These are phyloP conservation scores for Cantharis nigra DNA, from an alignment of 2,888 invertebrate genomes.

Conservation along the genomic window DNA sequence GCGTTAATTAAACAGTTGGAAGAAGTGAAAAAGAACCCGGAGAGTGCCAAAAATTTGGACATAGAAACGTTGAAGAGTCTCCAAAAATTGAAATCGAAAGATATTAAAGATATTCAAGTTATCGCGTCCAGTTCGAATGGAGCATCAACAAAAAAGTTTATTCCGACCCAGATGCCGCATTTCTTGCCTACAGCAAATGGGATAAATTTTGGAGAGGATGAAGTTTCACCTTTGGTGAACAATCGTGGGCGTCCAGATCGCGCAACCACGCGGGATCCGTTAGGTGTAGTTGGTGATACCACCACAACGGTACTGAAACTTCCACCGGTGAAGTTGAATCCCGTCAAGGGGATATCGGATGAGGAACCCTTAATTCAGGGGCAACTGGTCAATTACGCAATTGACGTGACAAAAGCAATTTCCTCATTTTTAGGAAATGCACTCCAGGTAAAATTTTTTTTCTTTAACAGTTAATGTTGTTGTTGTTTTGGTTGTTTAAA, in stretches of 20 bases:
- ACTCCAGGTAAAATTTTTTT: slow-evolving; percentile 64
- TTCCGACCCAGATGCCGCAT: slow-evolving; percentile 1
- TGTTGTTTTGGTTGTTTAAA: neutral
- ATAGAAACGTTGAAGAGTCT: slow-evolving; percentile 45
- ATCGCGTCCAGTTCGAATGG: slow-evolving; percentile 31
- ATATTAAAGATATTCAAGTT: neutral
- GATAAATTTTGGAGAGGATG: slow-evolving; percentile 7
- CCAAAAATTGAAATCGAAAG: slow-evolving; percentile 28
- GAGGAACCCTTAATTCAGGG: slow-evolving; percentile 50
- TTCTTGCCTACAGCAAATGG: slow-evolving; percentile 5
- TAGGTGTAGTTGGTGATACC: slow-evolving; percentile 23
- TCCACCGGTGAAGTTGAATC: slow-evolving; percentile 51
- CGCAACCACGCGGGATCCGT: slow-evolving; percentile 36
- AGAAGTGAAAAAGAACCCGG: slow-evolving; percentile 50
- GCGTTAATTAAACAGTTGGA: slow-evolving; percentile 49
- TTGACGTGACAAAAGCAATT: slow-evolving; percentile 77
- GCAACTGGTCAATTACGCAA: slow-evolving; percentile 71
- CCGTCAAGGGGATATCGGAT: slow-evolving; percentile 50
- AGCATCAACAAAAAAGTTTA: slow-evolving; percentile 9
- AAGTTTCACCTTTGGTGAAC: slow-evolving; percentile 15
- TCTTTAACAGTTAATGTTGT: neutral
- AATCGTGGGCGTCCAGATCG: slow-evolving; percentile 22
- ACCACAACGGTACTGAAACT: slow-evolving; percentile 36
- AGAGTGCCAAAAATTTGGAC: slow-evolving; percentile 44
- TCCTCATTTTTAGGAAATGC: slow-evolving; percentile 79